Evolutionary conservation across 2,113 vertebrate genomes (phyloP), one percentile per base, ranked within the genome.

Genomic region (Oncorhynchus masou): DNA sequence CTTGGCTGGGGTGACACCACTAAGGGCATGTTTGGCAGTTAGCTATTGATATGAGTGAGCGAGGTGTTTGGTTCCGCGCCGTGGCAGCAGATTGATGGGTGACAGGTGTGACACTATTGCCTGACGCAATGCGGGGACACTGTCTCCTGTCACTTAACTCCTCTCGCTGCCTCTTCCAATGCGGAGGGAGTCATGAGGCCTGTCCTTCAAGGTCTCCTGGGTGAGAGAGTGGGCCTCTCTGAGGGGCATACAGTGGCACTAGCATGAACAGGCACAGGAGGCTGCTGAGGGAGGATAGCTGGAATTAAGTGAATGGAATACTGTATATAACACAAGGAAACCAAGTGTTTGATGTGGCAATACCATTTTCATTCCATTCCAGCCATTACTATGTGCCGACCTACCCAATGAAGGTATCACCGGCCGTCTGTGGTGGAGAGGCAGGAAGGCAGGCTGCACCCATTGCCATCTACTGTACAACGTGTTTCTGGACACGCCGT

Each of bases 51-150:
- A 88, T 83, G 77, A 76, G 78, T 72, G 81, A 68, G 85, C 62
- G 86, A 90, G 86, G 88, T 88, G 90, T 87, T 84, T 34, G 74
- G 65, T 22, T 66, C 64, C 49, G 70, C 70, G 79, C 68, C 11
- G 73, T 74, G 79, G 66, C 78, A 39, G 75, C 79, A 89, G 91
- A 93, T 85, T 92, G 93, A 93, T 90, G 90, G 88, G 89, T 93
- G 93, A 91, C 93, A 93, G 91, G 90, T 92, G 87, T 90, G 90
- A 93, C 90, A 87, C 84, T 77, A 83, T 80, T 86, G 87, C 83
- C 85, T 70, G 88, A 83, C 84, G 77, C 87, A 81, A 82, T 82
- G 84, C 39, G 84, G 74, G 87, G 90, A 84, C 89, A 93, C 90
- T 88, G 90, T 91, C 90, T 87, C 75, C 88, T 89, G 89, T 93